Evolutionary conservation across 2,797 vertebrate genomes (phyloP).

Genomic region (Danio kyathit): DNA sequence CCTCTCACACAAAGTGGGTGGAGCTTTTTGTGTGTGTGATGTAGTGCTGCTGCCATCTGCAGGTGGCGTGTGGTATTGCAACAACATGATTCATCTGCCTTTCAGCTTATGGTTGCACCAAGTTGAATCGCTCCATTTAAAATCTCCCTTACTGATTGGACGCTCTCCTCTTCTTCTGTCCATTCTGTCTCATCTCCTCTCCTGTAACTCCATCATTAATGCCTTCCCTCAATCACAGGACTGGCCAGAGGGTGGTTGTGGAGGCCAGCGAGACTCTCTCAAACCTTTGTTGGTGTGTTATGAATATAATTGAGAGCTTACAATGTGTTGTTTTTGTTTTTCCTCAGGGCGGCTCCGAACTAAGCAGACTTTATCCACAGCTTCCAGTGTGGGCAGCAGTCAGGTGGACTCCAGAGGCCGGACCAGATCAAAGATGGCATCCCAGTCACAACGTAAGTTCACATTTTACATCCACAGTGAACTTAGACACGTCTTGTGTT

Average conservation of each 20-base stretch:
- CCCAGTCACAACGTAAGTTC: constrained; percentile 97
- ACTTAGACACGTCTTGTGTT: neutral
- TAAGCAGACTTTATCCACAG: constrained; percentile 85
- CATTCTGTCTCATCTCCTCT: constrained; percentile 24
- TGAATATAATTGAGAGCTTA: constrained; percentile 34
- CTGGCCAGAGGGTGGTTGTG: constrained; percentile 67
- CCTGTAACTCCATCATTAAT: constrained; percentile 65
- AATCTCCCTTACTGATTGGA: constrained; percentile 22
- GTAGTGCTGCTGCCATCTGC: constrained; percentile 43
- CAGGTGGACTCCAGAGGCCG: constrained; percentile 95
- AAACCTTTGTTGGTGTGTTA: constrained; percentile 27
- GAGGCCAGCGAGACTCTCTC: constrained; percentile 17
- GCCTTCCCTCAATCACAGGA: constrained; percentile 66
- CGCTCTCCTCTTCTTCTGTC: constrained; percentile 9
- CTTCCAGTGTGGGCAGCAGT: constrained; percentile 78
- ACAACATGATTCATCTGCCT: constrained; percentile 2
- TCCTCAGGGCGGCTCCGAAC: constrained; percentile 87
- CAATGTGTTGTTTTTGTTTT: constrained; percentile 12
- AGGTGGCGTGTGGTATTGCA: constrained; percentile 40
- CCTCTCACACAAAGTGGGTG: constrained; percentile 1
- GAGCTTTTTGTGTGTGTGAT: constrained; percentile 41
- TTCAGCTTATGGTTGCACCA: constrained; percentile 35
- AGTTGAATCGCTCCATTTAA: constrained; percentile 30
- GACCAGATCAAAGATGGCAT: constrained; percentile 94
- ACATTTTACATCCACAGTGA: neutral